Percentiles rank a stretch among this genome's conserved stretches.
Conservation (phyloP, 2,113 vertebrate genomes). For the Cnemophilus loriae region DNA sequence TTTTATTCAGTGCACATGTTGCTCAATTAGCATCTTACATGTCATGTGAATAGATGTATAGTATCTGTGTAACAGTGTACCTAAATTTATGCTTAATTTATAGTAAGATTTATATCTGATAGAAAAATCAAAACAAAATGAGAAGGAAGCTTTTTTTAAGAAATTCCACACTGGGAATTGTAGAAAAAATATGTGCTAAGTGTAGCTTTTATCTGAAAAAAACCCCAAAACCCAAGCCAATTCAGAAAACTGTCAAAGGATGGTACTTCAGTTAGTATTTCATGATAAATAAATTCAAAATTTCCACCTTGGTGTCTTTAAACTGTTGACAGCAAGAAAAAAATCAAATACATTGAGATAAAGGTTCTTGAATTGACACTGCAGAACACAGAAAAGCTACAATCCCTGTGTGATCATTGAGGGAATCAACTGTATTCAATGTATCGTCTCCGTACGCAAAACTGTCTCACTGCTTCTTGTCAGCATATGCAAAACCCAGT, state of each 20-base stretch:
- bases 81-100: background rate
- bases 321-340: background rate
- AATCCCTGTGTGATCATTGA: background rate
- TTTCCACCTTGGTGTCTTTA: background rate
- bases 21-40: background rate
- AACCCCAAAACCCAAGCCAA: background rate
- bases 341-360: background rate
- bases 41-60: background rate
- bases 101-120: background rate
- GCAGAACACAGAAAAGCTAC: background rate
- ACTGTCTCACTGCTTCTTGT: slow-evolving; percentile 19
- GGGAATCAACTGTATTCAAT: background rate
- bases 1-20: background rate
- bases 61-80: background rate
- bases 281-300: background rate
- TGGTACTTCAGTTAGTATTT: background rate
- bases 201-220: background rate
- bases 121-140: background rate
- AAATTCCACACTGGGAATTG: background rate
- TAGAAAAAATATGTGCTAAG: background rate
- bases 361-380: background rate
- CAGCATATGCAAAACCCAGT: background rate
- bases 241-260: background rate
- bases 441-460: background rate
- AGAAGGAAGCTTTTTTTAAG: background rate